Percentiles rank a stretch among this genome's conserved stretches.
Conservation (phyloP, 2,888 invertebrate species). For the Patella pellucida region DNA sequence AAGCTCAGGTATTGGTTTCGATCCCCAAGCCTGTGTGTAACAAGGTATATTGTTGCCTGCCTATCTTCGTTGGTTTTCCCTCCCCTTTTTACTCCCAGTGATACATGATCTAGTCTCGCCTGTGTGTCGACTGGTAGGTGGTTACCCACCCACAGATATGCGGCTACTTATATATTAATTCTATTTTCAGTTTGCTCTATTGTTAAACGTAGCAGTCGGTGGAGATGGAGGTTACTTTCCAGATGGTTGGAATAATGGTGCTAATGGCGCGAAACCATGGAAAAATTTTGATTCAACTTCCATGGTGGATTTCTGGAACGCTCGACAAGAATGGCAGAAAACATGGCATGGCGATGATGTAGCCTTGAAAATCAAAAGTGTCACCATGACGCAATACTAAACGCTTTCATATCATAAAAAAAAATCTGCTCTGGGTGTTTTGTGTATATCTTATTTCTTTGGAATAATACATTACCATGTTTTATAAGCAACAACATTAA, state of each 20-base stretch:
- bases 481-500: no score
- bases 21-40: no score
- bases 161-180: slow-evolving; percentile 6
- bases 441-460: no score
- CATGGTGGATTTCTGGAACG: slow-evolving; percentile 77
- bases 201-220: slow-evolving; percentile 61
- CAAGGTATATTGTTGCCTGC: no score
- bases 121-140: no score
- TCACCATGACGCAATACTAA: slow-evolving; percentile 74
- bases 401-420: neutral
- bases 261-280: slow-evolving; percentile 80
- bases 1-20: no score
- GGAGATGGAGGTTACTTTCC: slow-evolving; percentile 70
- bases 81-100: no score
- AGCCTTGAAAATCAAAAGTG: slow-evolving; percentile 77
- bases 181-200: slow-evolving; percentile 71
- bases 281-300: slow-evolving; percentile 76
- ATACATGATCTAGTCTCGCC: no score
- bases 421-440: no score
- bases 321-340: slow-evolving; percentile 75
- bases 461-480: no score
- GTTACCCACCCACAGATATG: no score
- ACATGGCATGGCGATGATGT: slow-evolving; percentile 78
- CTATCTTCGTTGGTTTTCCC: no score
- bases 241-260: slow-evolving; percentile 43